These are phyloP conservation scores for Synanthedon vespiformis DNA, from an alignment of 2,888 invertebrate genomes.

Conservation along the genomic window DNA sequence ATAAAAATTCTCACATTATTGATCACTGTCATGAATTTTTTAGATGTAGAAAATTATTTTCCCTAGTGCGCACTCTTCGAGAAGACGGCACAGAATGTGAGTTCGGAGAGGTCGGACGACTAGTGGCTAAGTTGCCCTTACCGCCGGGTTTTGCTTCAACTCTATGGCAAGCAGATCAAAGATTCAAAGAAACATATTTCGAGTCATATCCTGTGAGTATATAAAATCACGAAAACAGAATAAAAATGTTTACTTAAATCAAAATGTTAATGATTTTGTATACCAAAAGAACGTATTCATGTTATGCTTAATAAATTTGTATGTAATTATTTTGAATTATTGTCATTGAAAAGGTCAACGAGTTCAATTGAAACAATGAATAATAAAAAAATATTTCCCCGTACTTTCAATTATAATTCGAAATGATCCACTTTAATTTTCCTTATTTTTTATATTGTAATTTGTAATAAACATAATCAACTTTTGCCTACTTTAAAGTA, in stretches of 20 bases:
- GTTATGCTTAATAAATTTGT: no score
- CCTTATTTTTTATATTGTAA: no score
- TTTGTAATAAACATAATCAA: background rate
- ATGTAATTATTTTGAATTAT: background rate
- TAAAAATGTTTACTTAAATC: no score
- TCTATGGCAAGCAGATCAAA: constrained; percentile 83
- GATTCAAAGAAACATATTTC: constrained; percentile 86
- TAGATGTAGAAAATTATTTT: background rate
- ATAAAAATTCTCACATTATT: no score
- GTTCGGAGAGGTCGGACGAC: constrained; percentile 82
- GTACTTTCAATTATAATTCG: no score
- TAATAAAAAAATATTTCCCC: no score
- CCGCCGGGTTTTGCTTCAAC: constrained; percentile 91
- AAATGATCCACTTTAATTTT: no score
- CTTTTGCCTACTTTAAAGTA: background rate
- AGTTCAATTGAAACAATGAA: no score
- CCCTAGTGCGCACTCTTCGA: constrained; percentile 40
- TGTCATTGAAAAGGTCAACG: background rate
- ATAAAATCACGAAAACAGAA: no score
- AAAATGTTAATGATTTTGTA: no score
- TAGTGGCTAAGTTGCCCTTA: constrained; percentile 86
- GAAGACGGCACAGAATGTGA: constrained; percentile 78
- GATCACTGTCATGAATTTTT: no score
- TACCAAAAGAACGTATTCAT: no score
- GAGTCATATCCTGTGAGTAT: constrained; percentile 80